Evolutionary conservation across 2,888 invertebrate species (phyloP), one percentile per base, ranked within the genome.

Genomic region (Lasioglossum malachurum): DNA sequence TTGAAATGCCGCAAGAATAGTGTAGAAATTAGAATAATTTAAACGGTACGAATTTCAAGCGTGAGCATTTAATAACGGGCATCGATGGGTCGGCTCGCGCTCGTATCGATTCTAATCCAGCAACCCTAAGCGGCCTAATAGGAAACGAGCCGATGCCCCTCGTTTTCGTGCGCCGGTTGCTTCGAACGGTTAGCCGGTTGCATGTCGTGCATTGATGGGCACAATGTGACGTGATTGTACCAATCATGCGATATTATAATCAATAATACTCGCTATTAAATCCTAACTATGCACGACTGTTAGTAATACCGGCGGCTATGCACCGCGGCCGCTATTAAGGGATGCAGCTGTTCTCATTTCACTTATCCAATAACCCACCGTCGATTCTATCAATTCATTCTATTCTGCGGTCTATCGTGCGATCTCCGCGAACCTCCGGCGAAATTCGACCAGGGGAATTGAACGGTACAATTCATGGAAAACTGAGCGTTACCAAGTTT

Each of bases 191-290:
- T 89, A 86, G 88, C 81, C 83, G 88, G 84, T 94, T 91, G 94
- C 94, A 93, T 94, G 94, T 92, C 87, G 84, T 82, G 88, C 92
- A 93, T 93, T 92, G 93, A 93, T 92, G 91, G 90, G 92, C 90
- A 91, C 92, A 92, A 92, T 90, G 91, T 89, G 91, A 93, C 92
- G 90, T 93, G 93, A 94, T 94, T 94, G 93, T 93, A 92, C 93
- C 93, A 93, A 94, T 94, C 94, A 94, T 94, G 94, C 94, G 92
- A 94, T 94, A 94, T 93, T 93, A 93, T 93, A 94, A 94, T 94
- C 94, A 94, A 94, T 94, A 94, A 94, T 90, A 90, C 92, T 88
- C 86, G 82, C 92, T 91, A 92, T 92, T 91, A 92, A 92, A 93
- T 83, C 86, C 87, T 87, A 90, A 91, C 88, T 91, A 91, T 88